These are phyloP conservation scores for Haliclona indistincta DNA, from an alignment of 37 sponge, comb jelly and placozoan species.

Conservation along the genomic window DNA sequence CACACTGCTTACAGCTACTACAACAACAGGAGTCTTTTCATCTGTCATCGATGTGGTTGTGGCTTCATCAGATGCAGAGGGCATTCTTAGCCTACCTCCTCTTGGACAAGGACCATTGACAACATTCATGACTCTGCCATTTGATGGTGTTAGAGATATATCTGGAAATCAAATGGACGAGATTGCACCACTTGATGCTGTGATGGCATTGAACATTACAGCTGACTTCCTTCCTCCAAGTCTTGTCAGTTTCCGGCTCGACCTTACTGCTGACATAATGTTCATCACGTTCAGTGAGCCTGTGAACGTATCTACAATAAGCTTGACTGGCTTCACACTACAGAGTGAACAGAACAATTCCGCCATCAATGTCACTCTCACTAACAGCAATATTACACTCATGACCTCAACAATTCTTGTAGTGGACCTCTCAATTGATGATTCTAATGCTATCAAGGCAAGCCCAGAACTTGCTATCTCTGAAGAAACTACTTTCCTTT, in stretches of 20 bases:
- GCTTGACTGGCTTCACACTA: constrained; percentile 40
- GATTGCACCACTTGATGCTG: constrained; percentile 37
- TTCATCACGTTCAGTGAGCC: constrained; percentile 74
- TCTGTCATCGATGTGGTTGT: constrained; percentile 35
- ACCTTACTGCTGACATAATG: constrained; percentile 73
- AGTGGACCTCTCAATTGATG: constrained; percentile 39
- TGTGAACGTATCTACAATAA: constrained; percentile 52
- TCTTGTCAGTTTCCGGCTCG: constrained; percentile 55
- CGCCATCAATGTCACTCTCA: constrained; percentile 29
- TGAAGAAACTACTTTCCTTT: constrained; percentile 57
- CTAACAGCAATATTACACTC: constrained; percentile 7
- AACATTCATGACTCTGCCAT: constrained; percentile 72
- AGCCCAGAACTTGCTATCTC: constrained; percentile 50
- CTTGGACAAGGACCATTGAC: constrained; percentile 65
- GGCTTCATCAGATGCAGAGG: constrained; percentile 42
- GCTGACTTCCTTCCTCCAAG: constrained; percentile 80
- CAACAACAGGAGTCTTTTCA: constrained; percentile 7
- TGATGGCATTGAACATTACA: constrained; percentile 55
- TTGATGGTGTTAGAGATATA: constrained; percentile 64
- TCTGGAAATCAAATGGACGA: constrained; percentile 55
- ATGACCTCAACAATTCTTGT: constrained; percentile 14
- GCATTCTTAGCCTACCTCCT: constrained; percentile 59
- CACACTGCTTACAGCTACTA: constrained; percentile 49
- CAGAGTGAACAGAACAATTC: constrained; percentile 35
- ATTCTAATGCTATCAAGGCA: constrained; percentile 70